Conservation (phyloP, 2,113 vertebrate genomes). For the Macrotus californicus region DNA sequence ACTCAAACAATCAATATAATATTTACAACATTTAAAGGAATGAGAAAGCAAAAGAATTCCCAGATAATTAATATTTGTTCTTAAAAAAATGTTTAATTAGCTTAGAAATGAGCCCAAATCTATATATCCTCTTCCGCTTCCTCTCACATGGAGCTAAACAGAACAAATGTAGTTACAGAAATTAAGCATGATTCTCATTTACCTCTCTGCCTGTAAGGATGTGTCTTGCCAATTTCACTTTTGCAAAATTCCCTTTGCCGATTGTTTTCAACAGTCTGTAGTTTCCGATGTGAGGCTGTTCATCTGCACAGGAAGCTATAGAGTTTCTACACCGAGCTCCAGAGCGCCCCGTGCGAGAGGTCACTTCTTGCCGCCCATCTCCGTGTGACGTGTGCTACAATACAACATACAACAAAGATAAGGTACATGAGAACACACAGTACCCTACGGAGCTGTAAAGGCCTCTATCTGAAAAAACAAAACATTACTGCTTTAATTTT, state of each 20-base stretch:
- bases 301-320: slow-evolving; percentile 89
- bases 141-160: neutral
- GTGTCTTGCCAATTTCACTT: slow-evolving; percentile 96
- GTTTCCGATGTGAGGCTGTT: slow-evolving; percentile 95
- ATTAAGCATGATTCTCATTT: slow-evolving; percentile 63
- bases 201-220: slow-evolving; percentile 99
- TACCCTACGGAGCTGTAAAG: slow-evolving; percentile 15
- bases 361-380: slow-evolving; percentile 90
- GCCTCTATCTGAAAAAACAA: slow-evolving; percentile 30
- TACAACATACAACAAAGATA: slow-evolving; percentile 50
- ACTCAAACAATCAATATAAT: neutral
- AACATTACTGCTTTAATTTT: slow-evolving; percentile 33
- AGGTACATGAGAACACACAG: slow-evolving; percentile 37
- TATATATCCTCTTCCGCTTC: neutral
- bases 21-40: neutral
- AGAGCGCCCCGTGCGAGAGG: slow-evolving; percentile 86
- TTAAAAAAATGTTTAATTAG: neutral
- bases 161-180: neutral
- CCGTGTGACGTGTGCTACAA: slow-evolving; percentile 92
- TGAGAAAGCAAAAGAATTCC: neutral
- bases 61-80: neutral
- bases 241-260: slow-evolving; percentile 98
- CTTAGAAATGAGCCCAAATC: slow-evolving; percentile 5
- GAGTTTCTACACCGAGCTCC: slow-evolving; percentile 93
- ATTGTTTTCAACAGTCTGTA: slow-evolving; percentile 98